These are phyloP conservation scores for Forbesichthys agassizii DNA, from an alignment of 2,113 vertebrate genomes.

Conservation along the genomic window DNA sequence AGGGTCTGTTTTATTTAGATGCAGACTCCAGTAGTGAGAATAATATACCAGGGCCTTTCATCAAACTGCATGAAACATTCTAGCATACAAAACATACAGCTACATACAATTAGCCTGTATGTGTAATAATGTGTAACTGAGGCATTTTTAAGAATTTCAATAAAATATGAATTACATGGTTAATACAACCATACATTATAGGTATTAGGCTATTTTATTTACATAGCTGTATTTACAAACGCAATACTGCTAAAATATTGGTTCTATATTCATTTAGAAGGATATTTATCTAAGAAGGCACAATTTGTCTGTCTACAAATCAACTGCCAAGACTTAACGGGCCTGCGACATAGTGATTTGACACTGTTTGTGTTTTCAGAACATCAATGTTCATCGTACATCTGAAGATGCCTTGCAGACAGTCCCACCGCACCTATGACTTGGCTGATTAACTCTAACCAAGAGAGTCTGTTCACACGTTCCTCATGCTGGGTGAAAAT, in stretches of 20 bases:
- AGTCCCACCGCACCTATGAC: constrained; percentile 84
- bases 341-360: not conserved
- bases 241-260: not conserved
- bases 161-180: no score
- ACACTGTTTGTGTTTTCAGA: constrained; percentile 75
- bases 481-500: constrained; percentile 11
- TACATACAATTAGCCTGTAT: not conserved
- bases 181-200: not conserved
- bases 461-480: not conserved
- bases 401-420: constrained; percentile 85
- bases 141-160: not conserved
- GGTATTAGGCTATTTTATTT: not conserved
- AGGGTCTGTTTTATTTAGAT: constrained; percentile 14
- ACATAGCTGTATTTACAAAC: no score
- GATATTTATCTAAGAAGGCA: not conserved
- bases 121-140: not conserved
- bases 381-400: constrained; percentile 84
- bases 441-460: not conserved
- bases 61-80: constrained; percentile 34
- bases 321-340: not conserved
- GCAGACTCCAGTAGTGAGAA: constrained; percentile 28
- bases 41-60: constrained; percentile 35
- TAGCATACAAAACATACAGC: not conserved
- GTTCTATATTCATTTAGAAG: not conserved
- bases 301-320: not conserved